phyloP scores from a whole-genome alignment of 2,888 invertebrate genomes.

The Deilephila elpenor region DNA sequence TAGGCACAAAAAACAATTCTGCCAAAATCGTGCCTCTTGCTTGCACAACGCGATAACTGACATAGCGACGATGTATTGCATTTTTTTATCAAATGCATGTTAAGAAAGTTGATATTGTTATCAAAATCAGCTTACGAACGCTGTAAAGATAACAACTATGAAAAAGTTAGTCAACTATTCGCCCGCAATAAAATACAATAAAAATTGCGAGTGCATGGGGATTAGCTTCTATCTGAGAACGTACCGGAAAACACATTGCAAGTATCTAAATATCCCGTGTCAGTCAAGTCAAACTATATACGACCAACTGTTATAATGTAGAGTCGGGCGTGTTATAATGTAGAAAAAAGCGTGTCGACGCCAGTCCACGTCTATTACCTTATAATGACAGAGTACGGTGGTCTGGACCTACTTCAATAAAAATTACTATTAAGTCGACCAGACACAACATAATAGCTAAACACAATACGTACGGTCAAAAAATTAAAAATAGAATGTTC shows the following conservation, averaged over 20 bases:
- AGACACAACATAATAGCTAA: conserved; percentile 36
- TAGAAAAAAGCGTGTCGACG: not conserved
- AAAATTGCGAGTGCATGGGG: not conserved
- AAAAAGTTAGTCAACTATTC: conserved; percentile 2
- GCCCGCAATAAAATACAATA: not conserved
- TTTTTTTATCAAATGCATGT: conserved; percentile 47
- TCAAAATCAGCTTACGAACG: conserved; percentile 35
- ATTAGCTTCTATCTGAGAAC: not conserved
- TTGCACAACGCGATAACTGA: conserved; percentile 32
- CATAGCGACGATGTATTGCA: conserved; percentile 43
- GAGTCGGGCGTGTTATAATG: not conserved
- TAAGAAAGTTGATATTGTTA: conserved; percentile 42
- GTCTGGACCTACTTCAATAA: conserved; percentile 24
- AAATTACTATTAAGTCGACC: conserved; percentile 28
- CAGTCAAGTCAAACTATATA: not conserved
- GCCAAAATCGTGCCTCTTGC: conserved; percentile 11
- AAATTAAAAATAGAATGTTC: conserved; percentile 75
- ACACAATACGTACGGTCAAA: conserved; percentile 42
- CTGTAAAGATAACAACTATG: conserved; percentile 22
- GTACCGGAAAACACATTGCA: not conserved
- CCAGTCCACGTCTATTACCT: not conserved
- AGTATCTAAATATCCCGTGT: not conserved
- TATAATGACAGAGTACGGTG: not conserved
- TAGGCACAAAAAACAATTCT: not conserved
- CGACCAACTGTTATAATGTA: not conserved